A percentile compares a stretch with the other conserved stretches of the same genome.
Conservation (phyloP, 2,888 invertebrate species). For the Melipona beecheii region DNA sequence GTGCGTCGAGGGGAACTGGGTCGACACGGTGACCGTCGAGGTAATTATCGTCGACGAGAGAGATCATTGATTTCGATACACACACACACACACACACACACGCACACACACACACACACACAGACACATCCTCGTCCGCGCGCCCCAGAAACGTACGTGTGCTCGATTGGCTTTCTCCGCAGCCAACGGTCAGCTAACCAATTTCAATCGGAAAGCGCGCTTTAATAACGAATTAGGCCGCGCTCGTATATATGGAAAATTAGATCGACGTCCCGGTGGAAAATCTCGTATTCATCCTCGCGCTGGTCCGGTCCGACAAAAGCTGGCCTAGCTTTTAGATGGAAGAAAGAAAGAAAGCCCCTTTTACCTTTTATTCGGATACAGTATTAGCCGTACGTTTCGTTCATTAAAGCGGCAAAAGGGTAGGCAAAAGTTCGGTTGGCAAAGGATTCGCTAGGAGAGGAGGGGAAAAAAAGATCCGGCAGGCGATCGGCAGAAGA, state of each 20-base stretch:
- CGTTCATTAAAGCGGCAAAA: conserved; percentile 27
- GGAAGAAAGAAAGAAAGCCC: neutral
- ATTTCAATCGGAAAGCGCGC: neutral
- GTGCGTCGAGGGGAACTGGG: conserved; percentile 96
- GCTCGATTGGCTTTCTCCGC: neutral
- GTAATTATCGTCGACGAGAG: conserved; percentile 83
- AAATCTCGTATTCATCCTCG: conserved; percentile 8
- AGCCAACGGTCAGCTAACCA: neutral
- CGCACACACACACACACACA: too few relatives aligned
- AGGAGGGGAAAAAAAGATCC: neutral
- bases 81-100: neutral
- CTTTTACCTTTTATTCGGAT: conserved; percentile 15
- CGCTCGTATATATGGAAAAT: neutral
- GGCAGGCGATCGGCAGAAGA: conserved; percentile 9
- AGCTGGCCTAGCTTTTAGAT: neutral
- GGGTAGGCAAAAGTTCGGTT: conserved; percentile 9
- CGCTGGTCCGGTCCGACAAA: neutral
- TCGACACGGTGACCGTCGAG: conserved; percentile 95
- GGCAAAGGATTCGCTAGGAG: conserved; percentile 1
- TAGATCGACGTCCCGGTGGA: neutral
- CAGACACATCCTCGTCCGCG: neutral
- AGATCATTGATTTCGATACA: neutral
- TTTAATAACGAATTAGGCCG: conserved; percentile 4
- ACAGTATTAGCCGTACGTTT: conserved; percentile 14
- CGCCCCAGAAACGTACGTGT: neutral